Percentiles rank a stretch among this genome's conserved stretches.
Evolutionary conservation across 2,113 vertebrate genomes (phyloP).

Genomic region (Dermatemys mawii): DNA sequence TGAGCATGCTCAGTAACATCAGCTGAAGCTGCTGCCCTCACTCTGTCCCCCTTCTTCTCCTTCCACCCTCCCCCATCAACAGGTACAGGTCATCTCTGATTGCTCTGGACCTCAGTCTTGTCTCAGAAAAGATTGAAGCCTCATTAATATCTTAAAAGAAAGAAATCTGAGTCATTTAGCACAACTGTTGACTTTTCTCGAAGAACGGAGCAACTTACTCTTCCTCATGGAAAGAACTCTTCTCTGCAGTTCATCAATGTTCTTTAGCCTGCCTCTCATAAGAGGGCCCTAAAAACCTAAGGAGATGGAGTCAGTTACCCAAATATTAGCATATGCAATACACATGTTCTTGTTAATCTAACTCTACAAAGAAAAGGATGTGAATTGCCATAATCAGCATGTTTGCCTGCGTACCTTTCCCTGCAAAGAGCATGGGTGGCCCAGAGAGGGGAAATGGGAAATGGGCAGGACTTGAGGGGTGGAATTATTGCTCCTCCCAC

Average conservation of each 20-base stretch:
- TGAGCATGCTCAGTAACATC: no score
- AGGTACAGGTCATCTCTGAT: no score
- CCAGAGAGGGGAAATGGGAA: not conserved
- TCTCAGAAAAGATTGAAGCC: slow-evolving; percentile 46
- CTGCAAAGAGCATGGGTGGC: not conserved
- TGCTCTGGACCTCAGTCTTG: slow-evolving; percentile 35
- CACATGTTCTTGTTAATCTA: not conserved
- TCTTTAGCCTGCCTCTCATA: not conserved
- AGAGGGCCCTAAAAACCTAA: not conserved
- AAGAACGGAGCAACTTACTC: not conserved
- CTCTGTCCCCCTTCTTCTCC: no score
- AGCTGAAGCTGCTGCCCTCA: no score
- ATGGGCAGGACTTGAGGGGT: not conserved
- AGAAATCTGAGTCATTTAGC: slow-evolving; percentile 37
- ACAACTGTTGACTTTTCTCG: not conserved
- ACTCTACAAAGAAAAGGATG: not conserved
- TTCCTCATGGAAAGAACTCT: accelerated
- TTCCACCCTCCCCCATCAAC: no score
- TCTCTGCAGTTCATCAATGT: not conserved
- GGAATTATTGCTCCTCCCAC: no score
- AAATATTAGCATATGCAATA: accelerated
- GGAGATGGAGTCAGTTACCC: accelerated
- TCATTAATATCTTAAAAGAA: slow-evolving; percentile 11
- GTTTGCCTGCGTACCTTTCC: not conserved
- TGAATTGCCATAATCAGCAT: not conserved